A percentile compares a stretch with the other conserved stretches of the same genome.
Evolutionary conservation across 2,113 vertebrate genomes (phyloP).

Genomic region (Otis tarda): DNA sequence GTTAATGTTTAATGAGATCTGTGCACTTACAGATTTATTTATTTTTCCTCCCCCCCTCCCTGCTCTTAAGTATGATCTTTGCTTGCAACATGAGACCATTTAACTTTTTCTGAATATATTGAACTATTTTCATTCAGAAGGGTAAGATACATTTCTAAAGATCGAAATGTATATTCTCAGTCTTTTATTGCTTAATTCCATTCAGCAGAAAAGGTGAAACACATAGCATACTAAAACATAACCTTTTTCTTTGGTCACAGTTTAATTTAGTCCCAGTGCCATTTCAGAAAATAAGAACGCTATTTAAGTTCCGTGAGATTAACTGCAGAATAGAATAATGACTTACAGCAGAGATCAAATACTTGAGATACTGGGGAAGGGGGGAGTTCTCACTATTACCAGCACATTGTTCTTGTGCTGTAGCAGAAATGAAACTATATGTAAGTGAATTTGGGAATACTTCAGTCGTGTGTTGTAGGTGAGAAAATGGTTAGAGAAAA

Average conservation of each 20-base stretch:
- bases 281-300: neutral
- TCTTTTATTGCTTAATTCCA: neutral
- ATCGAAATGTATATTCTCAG: neutral
- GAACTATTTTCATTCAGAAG: neutral
- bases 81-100: neutral
- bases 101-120: neutral
- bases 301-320: neutral
- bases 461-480: neutral
- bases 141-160: neutral
- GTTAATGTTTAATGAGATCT: neutral
- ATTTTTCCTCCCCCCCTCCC: neutral
- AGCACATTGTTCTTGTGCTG: neutral
- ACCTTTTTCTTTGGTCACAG: neutral
- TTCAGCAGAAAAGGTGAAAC: neutral
- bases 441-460: neutral
- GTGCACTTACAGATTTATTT: neutral
- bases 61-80: neutral
- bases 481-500: neutral
- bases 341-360: neutral
- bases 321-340: neutral
- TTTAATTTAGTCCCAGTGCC: neutral
- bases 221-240: neutral
- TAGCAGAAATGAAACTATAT: neutral
- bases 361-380: neutral
- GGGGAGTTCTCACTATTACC: neutral